Conservation (phyloP, 1,140 invertebrate genomes). For the Aphelenchoides besseyi region DNA sequence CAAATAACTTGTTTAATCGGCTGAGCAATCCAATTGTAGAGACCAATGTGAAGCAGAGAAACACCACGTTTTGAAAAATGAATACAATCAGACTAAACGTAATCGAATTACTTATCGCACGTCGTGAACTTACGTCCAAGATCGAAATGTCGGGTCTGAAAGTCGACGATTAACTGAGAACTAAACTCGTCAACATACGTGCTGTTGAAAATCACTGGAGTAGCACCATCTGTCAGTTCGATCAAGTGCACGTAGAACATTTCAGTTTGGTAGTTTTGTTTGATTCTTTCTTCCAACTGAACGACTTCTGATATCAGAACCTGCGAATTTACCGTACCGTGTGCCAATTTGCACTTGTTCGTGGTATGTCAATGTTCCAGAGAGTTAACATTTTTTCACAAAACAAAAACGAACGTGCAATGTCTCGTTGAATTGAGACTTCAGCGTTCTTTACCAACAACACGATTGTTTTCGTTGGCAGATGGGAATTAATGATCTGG, state of each 20-base stretch:
- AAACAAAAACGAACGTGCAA: constrained; percentile 21
- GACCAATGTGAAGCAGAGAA: constrained; percentile 32
- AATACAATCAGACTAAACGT: constrained; percentile 37
- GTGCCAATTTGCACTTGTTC: constrained; percentile 20
- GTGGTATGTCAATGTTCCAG: constrained; percentile 24
- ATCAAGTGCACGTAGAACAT: constrained; percentile 33
- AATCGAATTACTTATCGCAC: too few relatives aligned
- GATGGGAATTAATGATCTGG: constrained; percentile 32
- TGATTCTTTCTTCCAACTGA: constrained; percentile 31
- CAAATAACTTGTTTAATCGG: constrained; percentile 25
- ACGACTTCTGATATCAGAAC: too few relatives aligned
- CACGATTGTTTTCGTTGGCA: constrained; percentile 30
- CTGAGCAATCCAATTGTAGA: constrained; percentile 38
- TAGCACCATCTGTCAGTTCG: constrained; percentile 26
- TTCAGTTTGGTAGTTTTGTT: constrained; percentile 37
- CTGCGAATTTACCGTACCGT: too few relatives aligned
- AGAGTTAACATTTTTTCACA: constrained; percentile 33
- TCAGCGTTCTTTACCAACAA: constrained; percentile 26
- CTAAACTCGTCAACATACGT: constrained; percentile 20
- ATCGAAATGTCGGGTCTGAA: constrained; percentile 35
- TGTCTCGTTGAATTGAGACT: background rate
- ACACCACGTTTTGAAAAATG: constrained; percentile 32
- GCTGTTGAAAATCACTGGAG: constrained; percentile 19
- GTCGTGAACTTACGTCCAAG: too few relatives aligned
- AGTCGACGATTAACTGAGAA: constrained; percentile 13